phyloP scores from a whole-genome alignment of 2,113 vertebrate genomes.

The Malurus elegans region DNA sequence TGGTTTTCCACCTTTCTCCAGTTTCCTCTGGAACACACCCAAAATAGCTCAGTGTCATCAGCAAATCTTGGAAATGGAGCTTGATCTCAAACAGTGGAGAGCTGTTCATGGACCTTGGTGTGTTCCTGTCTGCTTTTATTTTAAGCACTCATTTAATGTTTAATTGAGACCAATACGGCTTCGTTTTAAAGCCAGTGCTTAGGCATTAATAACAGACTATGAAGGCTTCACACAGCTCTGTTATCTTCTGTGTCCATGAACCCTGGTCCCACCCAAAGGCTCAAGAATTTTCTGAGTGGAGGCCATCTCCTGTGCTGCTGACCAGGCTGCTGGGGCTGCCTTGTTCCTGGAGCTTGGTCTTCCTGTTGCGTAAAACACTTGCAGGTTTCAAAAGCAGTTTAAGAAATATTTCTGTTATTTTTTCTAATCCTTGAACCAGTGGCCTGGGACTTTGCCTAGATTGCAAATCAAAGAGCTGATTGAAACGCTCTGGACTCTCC shows the following conservation, averaged over 20 bases:
- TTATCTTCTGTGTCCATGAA: neutral
- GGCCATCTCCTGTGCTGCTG: neutral
- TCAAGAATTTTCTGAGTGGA: neutral
- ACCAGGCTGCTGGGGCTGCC: neutral
- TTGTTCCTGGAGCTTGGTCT: neutral
- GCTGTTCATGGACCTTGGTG: neutral
- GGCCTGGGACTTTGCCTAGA: neutral
- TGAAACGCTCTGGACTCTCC: neutral
- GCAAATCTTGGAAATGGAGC: neutral
- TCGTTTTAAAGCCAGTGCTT: neutral
- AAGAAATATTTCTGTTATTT: slow-evolving; percentile 1
- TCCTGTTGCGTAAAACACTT: neutral
- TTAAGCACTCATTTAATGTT: neutral
- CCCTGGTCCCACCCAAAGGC: neutral
- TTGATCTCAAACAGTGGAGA: neutral
- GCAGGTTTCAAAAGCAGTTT: neutral
- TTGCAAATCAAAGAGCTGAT: neutral
- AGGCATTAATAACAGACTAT: neutral
- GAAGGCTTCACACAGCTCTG: neutral
- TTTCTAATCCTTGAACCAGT: neutral
- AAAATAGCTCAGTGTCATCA: neutral
- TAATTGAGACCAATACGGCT: neutral
- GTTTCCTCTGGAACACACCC: neutral
- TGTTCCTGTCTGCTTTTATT: neutral
- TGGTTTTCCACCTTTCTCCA: neutral